Conservation (phyloP, 2,113 vertebrate species). For the Numida meleagris region DNA sequence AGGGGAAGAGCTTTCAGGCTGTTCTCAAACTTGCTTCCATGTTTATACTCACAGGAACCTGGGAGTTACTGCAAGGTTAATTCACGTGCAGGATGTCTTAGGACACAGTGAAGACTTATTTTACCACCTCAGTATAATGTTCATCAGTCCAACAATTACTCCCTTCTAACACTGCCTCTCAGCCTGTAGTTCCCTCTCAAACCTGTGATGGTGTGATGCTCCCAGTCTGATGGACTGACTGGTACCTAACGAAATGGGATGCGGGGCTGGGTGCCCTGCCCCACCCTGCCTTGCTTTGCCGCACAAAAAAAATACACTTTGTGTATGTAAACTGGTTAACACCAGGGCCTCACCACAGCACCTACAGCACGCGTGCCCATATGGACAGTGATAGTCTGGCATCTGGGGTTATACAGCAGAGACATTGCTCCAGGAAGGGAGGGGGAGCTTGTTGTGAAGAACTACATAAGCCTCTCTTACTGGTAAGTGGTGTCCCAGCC, state of each 20-base stretch:
- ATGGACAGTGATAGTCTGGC: not conserved
- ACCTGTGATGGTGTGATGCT: not conserved
- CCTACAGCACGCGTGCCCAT: not conserved
- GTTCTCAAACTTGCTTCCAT: not conserved
- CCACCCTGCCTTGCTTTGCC: fast-evolving
- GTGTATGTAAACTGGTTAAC: not conserved
- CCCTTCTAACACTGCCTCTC: not conserved
- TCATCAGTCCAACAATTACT: not conserved
- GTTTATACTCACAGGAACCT: not conserved
- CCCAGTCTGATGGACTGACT: not conserved
- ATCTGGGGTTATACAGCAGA: not conserved
- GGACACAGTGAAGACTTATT: not conserved
- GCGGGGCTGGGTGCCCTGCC: not conserved
- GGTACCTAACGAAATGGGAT: not conserved
- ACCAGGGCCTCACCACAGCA: not conserved
- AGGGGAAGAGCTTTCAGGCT: not conserved
- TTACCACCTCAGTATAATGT: not conserved
- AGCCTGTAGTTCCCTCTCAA: not conserved
- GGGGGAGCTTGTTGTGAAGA: not conserved
- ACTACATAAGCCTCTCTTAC: not conserved
- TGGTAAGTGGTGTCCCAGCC: not conserved
- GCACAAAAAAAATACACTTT: not conserved
- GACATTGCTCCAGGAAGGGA: not conserved
- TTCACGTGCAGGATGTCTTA: not conserved
- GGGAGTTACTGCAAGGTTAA: not conserved